Percentiles rank a stretch among this genome's conserved stretches.
These are phyloP conservation scores for Scaptomyza pallida DNA, from an alignment of 1,140 invertebrate species.

Conservation along the genomic window DNA sequence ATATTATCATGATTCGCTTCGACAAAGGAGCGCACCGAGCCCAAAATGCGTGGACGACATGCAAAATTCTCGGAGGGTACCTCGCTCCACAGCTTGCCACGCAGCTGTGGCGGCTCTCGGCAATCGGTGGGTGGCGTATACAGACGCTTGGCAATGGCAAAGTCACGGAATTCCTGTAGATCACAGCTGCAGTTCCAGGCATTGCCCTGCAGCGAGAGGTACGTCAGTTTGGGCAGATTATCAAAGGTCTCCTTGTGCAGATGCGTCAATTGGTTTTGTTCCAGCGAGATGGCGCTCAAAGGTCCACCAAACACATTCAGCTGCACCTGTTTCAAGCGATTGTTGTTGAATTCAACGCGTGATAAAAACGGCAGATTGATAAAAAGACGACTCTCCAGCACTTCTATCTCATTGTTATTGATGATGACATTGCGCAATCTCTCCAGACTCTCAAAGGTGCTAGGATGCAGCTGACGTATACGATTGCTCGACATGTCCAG, in stretches of 20 bases:
- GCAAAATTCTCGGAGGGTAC: slow-evolving; percentile 90
- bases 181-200: slow-evolving; percentile 95
- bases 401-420: slow-evolving; percentile 89
- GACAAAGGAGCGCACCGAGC: slow-evolving; percentile 85
- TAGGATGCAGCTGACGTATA: slow-evolving; percentile 88
- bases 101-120: slow-evolving; percentile 87
- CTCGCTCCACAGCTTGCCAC: slow-evolving; percentile 89
- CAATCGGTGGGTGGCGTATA: slow-evolving; percentile 90
- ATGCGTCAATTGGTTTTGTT: slow-evolving; percentile 89
- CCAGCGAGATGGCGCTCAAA: slow-evolving; percentile 88
- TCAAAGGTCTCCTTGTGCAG: slow-evolving; percentile 87
- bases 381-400: slow-evolving; percentile 90
- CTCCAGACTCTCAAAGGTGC: slow-evolving; percentile 89
- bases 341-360: slow-evolving; percentile 90
- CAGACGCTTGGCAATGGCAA: slow-evolving; percentile 89
- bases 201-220: slow-evolving; percentile 91
- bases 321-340: slow-evolving; percentile 88
- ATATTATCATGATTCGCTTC: slow-evolving; percentile 88
- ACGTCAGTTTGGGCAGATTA: slow-evolving; percentile 87
- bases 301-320: slow-evolving; percentile 89
- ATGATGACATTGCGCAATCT: slow-evolving; percentile 89
- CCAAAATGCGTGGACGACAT: slow-evolving; percentile 90
- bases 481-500: slow-evolving; percentile 92
- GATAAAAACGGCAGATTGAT: slow-evolving; percentile 90
- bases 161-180: slow-evolving; percentile 91